Base-by-base conservation (phyloP, 2,113 vertebrate species). In the Chamaea fasciata region DNA sequence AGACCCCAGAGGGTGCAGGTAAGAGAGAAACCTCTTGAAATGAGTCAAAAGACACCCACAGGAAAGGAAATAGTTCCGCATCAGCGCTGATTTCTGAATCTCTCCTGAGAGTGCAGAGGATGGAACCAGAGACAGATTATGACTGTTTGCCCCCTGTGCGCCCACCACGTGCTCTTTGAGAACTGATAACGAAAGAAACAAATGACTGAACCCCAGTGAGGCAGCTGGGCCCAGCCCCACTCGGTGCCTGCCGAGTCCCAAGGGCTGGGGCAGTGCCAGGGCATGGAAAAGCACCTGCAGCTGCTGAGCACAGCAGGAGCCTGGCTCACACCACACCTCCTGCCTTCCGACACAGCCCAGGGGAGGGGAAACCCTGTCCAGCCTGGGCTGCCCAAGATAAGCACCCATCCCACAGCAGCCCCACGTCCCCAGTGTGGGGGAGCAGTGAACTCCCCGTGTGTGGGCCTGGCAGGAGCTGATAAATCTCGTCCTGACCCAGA, bases 1-100 rank as follows among this genome's bases (percentile, higher is more conserved):
- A 55, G 87, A 67, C 77, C 65, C 59, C 53, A 23, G 83, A 47
- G 78, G 52, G 47, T 2, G 15, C 59, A 69, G 79, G 50, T 77
- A 24, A 69, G 63, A 85, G 68, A 88, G 71, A 92, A 90, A 69
- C 71, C 59, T 63, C 68, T 46, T 26, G 67, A 91, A 74, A 93
- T 88, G 90, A 92, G 67, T 74, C 47, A 70, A 16, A 44, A 67
- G 44, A n/a, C 85, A 27, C 92, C 88, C 68, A 23, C 59, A 2
- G 20, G 21, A 31, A 49, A 19, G 83, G 68, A 94, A 94, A 63
- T 2, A 35, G 63, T 53, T 27, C 27, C 0, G 1, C 14, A 31
- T 75, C 82, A 55, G 76, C 0, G 0, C 3, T 2, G 65, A 44
- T 8, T 9, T 83, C 56, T 92, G 76, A 77, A 42, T 23, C 35